Base-by-base conservation (phyloP, 2,888 invertebrate species). In the Drosophila niveifrons region DNA sequence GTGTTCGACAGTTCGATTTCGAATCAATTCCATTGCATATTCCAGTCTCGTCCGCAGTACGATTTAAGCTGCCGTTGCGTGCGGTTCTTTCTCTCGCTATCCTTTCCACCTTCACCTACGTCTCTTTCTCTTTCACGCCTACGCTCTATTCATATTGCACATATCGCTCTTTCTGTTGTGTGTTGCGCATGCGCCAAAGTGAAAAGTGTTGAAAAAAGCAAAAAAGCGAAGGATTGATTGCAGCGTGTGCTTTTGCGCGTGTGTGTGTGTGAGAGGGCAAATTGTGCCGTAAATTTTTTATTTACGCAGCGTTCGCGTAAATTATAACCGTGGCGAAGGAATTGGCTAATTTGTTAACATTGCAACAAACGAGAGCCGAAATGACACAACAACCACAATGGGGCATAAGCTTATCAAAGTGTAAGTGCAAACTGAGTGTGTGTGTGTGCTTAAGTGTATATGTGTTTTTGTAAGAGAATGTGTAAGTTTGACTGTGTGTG, bases 361-460 rank as follows among this genome's bases (percentile, higher is more conserved):
- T 68, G 46, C 88, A 79, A 69, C 71, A 66, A 31, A 83, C 80
- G 34, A 56, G 53, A 28, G 50, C 58, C 70, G 79, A 78, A 79
- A 91, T 92, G 91, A 88, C 90, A 74, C 89, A 88, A 75, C 91
- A 91, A 75, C 91, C 91, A 59, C 83, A 84, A 84, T 91, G 91
- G 91, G 91, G 91, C 75, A 71, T 91, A 72, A 87, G 53, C 78
- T 68, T 91, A 48, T 91, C 91, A 58, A 88, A 81, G 82, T 91
- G 91, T 91, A 91, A 91, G 92, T 92, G 78, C 47, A 47, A 17
- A 28, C 36, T 13, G 15, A 28, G 31, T 31, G 10, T 31, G 31
- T 48, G 41, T 36, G 4, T 61, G 41, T 36, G 4, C 57, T 47
- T 58, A 9, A 11, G 18, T 34, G 52, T 62, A n/a, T 17, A 15